phyloP scores from a whole-genome alignment of 2,797 vertebrate species.

The Euthynnus affinis region DNA sequence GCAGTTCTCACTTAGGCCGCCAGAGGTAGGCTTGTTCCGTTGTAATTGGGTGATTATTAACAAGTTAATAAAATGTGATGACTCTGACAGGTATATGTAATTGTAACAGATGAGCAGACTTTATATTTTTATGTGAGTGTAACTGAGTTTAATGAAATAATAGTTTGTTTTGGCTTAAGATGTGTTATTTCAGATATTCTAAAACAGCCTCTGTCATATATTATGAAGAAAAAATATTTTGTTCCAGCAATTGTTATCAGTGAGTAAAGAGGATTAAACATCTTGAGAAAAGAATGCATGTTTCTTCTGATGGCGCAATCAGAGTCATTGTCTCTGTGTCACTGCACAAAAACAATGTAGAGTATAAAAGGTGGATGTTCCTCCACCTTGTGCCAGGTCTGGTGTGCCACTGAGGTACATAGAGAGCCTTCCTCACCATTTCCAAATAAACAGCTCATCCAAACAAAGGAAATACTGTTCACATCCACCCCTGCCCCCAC shows the following conservation, averaged over 20 bases:
- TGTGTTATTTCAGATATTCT: conserved; percentile 8
- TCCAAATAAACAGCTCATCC: conserved; percentile 83
- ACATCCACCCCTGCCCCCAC: conserved; percentile 22
- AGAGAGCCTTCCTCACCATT: conserved; percentile 69
- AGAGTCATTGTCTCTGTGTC: conserved; percentile 64
- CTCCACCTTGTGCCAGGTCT: conserved; percentile 74
- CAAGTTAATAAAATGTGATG: conserved; percentile 30
- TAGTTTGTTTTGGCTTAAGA: not conserved
- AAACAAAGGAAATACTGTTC: conserved; percentile 84
- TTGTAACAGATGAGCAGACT: not conserved
- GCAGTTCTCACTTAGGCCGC: conserved; percentile 37
- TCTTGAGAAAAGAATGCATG: conserved; percentile 49
- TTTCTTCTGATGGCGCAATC: conserved; percentile 55
- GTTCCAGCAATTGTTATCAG: conserved; percentile 60
- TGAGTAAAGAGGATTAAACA: conserved; percentile 63
- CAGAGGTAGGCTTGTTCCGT: conserved; percentile 65
- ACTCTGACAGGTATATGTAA: conserved; percentile 22
- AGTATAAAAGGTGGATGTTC: conserved; percentile 77
- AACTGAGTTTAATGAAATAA: not conserved
- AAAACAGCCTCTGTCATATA: conserved; percentile 26
- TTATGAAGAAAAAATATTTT: conserved; percentile 32
- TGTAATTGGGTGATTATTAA: conserved; percentile 17
- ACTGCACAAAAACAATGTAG: conserved; percentile 56
- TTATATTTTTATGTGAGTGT: not conserved
- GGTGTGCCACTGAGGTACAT: conserved; percentile 66